Conservation (phyloP, 2,888 invertebrate species). For the Phymatocera aterrima region DNA sequence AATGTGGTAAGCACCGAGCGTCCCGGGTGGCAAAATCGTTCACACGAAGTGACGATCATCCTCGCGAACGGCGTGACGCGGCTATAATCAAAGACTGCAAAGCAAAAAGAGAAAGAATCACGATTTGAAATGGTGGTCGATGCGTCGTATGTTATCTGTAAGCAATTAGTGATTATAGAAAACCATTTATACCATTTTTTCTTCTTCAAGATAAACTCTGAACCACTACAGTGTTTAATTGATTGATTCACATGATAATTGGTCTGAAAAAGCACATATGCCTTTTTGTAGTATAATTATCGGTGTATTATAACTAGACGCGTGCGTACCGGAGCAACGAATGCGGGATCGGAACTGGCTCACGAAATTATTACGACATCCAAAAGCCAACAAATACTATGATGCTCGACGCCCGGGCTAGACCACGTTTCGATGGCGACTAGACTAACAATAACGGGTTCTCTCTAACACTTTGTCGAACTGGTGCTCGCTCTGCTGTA, state of each 20-base stretch:
- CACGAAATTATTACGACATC: constrained; percentile 19
- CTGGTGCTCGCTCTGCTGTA: constrained; percentile 28
- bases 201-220: no score
- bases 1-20: background rate
- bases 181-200: background rate
- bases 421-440: constrained; percentile 35
- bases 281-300: background rate
- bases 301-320: background rate
- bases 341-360: background rate
- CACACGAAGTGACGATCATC: background rate
- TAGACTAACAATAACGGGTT: constrained; percentile 45
- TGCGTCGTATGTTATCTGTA: background rate
- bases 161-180: background rate
- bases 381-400: constrained; percentile 22
- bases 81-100: background rate
- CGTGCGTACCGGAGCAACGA: background rate
- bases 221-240: background rate
- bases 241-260: background rate
- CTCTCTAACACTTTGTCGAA: constrained; percentile 33
- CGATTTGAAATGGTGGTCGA: background rate
- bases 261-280: background rate
- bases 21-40: background rate
- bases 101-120: background rate
- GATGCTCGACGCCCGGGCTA: constrained; percentile 40
- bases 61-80: background rate